Base-by-base conservation (phyloP, 2,797 vertebrate genomes). In the Muraenolepis orangiensis region DNA sequence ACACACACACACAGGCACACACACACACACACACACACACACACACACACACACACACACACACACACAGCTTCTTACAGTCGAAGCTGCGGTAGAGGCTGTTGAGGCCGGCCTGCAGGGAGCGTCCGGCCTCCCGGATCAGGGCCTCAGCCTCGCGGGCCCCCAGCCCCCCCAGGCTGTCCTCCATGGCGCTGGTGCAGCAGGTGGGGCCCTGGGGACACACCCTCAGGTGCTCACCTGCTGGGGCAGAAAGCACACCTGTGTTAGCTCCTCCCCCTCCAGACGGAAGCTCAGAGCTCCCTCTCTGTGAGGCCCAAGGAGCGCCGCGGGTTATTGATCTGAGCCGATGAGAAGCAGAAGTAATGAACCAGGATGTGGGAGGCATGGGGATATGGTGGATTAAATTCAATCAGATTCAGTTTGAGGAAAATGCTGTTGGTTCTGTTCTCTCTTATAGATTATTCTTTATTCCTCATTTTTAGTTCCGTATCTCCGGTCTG, bases 151-250 rank as follows among this genome's bases (percentile, higher is more conserved):
- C 96, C 90, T 99, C 97, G 0, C 82, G 81, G 0, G 88, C 79
- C 79, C 96, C 96, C 78, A 95, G 92, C 74, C 91, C 90, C 30
- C 95, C 93, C 76, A 99, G 93, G 78, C 92, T 96, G 87, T 97
- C 96, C 90, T 99, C 98, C 96, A 99, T 98, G 79, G 92, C 84
- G 0, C 94, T 96, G 79, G 96, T 98, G 77, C 97, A 98, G 91
- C 98, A 99, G 76, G 97, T 99, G 40, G 94, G 96, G 64, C 95
- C 96, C 87, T 96, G 96, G 26, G 96, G 95, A 89, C 98, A 99
- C 88, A 95, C 95, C 74, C 94, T 91, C 86, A 99, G 93, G 86
- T 99, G 96, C 88, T 98, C 97, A 72, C 98, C 98, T 99, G 86
- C 18, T 18, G 16, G 46, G 0, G 29, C 64, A 64, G 66, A n/a